Evolutionary conservation across 2,888 invertebrate genomes (phyloP).

Genomic region (Rotaria socialis): DNA sequence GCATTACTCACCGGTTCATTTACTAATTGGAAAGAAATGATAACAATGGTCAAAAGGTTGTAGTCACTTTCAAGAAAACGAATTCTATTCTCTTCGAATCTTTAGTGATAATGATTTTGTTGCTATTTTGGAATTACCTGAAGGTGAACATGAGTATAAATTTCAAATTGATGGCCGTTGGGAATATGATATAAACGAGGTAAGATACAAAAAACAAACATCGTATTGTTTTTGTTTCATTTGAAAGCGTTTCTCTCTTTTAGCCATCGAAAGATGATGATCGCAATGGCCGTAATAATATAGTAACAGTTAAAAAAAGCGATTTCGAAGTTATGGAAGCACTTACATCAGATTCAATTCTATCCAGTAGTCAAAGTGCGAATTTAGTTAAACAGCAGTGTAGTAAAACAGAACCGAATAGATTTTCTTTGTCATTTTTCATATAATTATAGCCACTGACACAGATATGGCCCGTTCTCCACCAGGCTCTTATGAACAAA

Average conservation of each 20-base stretch:
- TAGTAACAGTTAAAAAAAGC: conserved; percentile 81
- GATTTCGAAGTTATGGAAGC: conserved; percentile 98
- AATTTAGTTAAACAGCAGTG: conserved; percentile 8
- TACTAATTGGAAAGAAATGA: conserved; percentile 44
- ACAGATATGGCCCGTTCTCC: conserved; percentile 50
- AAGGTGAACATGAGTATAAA: conserved; percentile 92
- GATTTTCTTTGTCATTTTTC: background rate
- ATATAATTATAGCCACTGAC: background rate
- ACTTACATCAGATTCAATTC: conserved; percentile 73
- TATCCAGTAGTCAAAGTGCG: background rate
- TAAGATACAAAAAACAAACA: conserved; percentile 48
- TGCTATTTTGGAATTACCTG: conserved; percentile 66
- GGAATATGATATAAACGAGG: conserved; percentile 55
- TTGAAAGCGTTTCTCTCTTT: background rate
- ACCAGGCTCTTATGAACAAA: conserved; percentile 59
- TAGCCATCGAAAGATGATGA: conserved; percentile 40
- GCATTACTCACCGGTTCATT: conserved; percentile 42
- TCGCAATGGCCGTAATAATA: conserved; percentile 65
- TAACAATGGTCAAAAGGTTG: conserved; percentile 43
- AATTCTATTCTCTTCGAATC: background rate
- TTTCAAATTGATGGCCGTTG: conserved; percentile 60
- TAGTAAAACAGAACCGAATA: background rate
- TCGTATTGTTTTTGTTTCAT: too few species aligned
- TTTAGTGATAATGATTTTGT: conserved; percentile 45
- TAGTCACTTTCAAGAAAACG: background rate